These are phyloP conservation scores for Heliconius congener DNA, from an alignment of 1,140 invertebrate species.

Conservation along the genomic window DNA sequence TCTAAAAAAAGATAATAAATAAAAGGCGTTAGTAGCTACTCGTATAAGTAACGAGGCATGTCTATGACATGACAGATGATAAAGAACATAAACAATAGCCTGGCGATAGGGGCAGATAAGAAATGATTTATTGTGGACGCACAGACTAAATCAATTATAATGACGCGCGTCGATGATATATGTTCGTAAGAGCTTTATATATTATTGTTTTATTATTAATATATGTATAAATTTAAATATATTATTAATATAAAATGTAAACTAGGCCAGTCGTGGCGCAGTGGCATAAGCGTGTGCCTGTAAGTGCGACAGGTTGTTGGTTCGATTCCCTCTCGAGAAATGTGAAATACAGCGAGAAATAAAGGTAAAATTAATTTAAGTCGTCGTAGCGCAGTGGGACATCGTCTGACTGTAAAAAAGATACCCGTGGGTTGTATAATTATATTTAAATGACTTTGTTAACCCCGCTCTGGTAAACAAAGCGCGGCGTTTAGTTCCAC, in stretches of 20 bases:
- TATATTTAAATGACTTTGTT: too few species aligned
- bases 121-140: slow-evolving; percentile 47
- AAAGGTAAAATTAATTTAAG: too few species aligned
- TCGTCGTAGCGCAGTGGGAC: too few species aligned
- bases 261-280: too few species aligned
- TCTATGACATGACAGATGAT: slow-evolving; percentile 46
- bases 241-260: background rate
- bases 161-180: slow-evolving; percentile 19
- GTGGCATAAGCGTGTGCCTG: too few species aligned
- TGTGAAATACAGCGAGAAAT: too few species aligned
- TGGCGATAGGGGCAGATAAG: slow-evolving; percentile 42
- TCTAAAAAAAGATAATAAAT: slow-evolving; percentile 12
- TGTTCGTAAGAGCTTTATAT: background rate
- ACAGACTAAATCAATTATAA: slow-evolving; percentile 45
- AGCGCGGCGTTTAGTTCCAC: too few species aligned
- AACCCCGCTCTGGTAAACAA: too few species aligned
- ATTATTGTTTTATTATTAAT: background rate
- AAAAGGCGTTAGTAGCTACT: slow-evolving; percentile 33
- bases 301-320: too few species aligned
- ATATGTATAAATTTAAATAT: background rate
- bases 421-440: too few species aligned
- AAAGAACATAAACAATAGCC: slow-evolving; percentile 47
- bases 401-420: too few species aligned
- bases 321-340: too few species aligned
- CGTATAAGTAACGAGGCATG: slow-evolving; percentile 37